Percentiles rank a stretch among this genome's conserved stretches.
These are phyloP conservation scores for Silurus meridionalis DNA, from an alignment of 2,113 vertebrate species.

Conservation along the genomic window DNA sequence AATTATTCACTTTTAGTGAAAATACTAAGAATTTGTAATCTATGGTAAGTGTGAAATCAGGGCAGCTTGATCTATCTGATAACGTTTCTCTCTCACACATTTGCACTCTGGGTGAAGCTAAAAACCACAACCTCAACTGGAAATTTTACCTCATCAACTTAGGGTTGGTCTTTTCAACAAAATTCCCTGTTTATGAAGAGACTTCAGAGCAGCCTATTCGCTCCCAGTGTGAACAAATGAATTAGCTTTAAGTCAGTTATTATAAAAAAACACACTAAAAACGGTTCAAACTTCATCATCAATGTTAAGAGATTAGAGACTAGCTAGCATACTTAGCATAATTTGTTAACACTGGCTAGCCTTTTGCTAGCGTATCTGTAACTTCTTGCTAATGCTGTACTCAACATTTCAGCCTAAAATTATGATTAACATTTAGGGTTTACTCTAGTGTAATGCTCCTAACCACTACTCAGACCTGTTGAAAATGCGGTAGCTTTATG, in stretches of 20 bases:
- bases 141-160: no score
- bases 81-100: background rate
- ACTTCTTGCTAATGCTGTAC: background rate
- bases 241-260: background rate
- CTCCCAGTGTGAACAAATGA: no score
- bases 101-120: background rate
- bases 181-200: no score
- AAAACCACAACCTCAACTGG: no score
- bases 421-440: background rate
- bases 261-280: background rate
- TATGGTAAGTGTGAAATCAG: slow-evolving; percentile 3
- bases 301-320: no score
- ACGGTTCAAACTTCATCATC: background rate
- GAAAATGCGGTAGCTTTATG: background rate
- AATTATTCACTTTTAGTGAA: no score
- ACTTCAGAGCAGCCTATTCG: background rate
- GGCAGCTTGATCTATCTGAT: background rate
- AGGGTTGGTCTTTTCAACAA: no score
- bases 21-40: background rate
- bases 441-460: background rate
- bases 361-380: no score
- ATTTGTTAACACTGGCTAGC: no score
- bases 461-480: background rate
- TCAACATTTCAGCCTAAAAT: background rate
- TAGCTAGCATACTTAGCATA: no score